phyloP scores from a whole-genome alignment of 2,888 invertebrate species.

The Epinotia nisella region DNA sequence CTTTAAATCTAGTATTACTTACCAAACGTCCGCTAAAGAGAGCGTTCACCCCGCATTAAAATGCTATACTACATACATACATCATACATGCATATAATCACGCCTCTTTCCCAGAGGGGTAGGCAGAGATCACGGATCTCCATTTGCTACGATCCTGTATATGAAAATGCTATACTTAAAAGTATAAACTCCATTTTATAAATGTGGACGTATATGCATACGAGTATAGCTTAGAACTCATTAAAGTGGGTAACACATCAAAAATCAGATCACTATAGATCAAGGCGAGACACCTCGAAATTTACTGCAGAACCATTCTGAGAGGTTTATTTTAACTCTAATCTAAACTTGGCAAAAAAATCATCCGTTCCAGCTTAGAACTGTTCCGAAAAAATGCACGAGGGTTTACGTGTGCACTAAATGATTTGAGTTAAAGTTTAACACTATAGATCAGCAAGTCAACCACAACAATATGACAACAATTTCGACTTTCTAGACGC shows the following conservation, averaged over 20 bases:
- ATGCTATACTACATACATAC: too few species aligned
- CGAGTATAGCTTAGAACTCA: neutral
- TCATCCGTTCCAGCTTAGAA: too few species aligned
- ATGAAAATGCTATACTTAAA: too few species aligned
- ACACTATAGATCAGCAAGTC: neutral
- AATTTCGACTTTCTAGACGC: neutral
- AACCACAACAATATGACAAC: neutral
- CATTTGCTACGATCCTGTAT: too few species aligned
- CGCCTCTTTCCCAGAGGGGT: too few species aligned
- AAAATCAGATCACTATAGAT: neutral
- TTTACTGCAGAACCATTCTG: neutral
- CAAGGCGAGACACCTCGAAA: neutral
- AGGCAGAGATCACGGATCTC: too few species aligned
- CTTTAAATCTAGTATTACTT: slow-evolving; percentile 43
- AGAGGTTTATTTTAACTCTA: neutral
- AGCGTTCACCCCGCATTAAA: slow-evolving; percentile 28
- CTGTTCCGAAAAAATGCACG: too few species aligned
- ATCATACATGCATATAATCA: too few species aligned
- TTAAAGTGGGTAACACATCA: neutral
- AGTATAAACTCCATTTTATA: neutral
- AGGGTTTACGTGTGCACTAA: too few species aligned
- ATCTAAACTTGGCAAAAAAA: too few species aligned
- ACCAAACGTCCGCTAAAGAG: slow-evolving; percentile 35
- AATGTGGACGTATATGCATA: slow-evolving; percentile 11
- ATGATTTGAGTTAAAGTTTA: too few species aligned